These are phyloP conservation scores for Caenorhabditis auriculariae DNA, from an alignment of 2,888 invertebrate species.

Conservation along the genomic window DNA sequence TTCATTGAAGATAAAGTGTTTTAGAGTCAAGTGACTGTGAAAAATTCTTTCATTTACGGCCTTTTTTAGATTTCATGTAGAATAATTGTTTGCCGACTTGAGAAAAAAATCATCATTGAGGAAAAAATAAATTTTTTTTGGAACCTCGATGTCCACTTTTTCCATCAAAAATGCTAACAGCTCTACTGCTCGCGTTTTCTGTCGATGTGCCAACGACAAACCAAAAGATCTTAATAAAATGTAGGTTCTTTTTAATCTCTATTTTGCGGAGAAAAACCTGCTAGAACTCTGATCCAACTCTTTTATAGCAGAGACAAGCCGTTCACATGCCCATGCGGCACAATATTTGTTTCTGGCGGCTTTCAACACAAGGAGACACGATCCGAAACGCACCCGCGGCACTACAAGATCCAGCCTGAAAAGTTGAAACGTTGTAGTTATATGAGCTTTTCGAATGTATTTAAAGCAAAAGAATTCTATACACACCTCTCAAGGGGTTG, in stretches of 20 bases:
- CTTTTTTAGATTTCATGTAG: no score
- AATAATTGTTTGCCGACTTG: no score
- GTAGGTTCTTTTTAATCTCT: not conserved
- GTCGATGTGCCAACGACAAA: conserved; percentile 51
- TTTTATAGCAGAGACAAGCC: conserved; percentile 14
- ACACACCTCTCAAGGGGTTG: conserved; percentile 11
- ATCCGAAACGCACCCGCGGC: conserved; percentile 27
- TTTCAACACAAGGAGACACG: conserved; percentile 13
- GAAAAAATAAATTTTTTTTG: no score
- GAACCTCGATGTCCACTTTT: no score
- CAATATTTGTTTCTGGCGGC: conserved; percentile 3
- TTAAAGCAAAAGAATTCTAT: no score
- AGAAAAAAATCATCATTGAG: no score
- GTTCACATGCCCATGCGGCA: conserved; percentile 2
- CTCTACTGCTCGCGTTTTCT: conserved; percentile 45
- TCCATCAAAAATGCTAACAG: conserved; percentile 26
- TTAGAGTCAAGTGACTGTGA: not conserved
- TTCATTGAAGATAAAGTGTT: not conserved
- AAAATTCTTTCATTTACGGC: not conserved
- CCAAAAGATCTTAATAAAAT: conserved; percentile 44
- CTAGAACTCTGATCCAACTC: conserved; percentile 33
- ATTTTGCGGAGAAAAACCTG: conserved; percentile 2
- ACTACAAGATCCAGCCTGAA: conserved; percentile 29
- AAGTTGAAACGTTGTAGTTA: no score
- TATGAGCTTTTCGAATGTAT: no score